A percentile compares a stretch with the other conserved stretches of the same genome.
Evolutionary conservation across 2,797 vertebrate species (phyloP).

Genomic region (Coranthus polyacanthus): DNA sequence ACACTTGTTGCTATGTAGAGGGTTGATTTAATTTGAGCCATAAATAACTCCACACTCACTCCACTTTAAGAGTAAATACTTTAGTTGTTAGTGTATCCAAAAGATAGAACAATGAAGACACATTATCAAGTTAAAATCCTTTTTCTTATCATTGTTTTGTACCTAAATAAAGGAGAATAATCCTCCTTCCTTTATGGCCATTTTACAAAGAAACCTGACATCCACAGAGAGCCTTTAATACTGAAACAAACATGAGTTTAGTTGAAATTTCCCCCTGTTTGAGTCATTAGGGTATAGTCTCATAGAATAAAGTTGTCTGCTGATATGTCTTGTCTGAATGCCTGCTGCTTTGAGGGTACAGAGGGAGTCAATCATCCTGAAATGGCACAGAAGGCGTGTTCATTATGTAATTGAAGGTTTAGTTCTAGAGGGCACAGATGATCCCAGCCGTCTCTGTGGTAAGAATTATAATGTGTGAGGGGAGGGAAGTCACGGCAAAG

Average conservation of each 20-base stretch:
- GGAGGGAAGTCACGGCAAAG: neutral
- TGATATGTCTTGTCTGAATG: constrained; percentile 13
- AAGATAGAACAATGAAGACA: neutral
- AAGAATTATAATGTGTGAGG: constrained; percentile 4
- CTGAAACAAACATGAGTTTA: neutral
- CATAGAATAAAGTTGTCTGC: constrained; percentile 19
- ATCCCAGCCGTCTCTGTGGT: constrained; percentile 30
- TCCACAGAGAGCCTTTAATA: neutral
- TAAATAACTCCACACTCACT: no score
- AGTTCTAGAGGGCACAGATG: constrained; percentile 50
- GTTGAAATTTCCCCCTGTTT: neutral
- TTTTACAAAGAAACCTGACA: neutral
- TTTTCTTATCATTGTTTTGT: neutral
- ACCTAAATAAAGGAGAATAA: neutral
- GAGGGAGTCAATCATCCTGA: constrained; percentile 55
- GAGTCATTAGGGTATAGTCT: constrained; percentile 9
- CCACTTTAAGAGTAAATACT: no score
- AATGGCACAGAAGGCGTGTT: constrained; percentile 53
- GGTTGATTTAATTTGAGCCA: no score
- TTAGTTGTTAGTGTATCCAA: no score
- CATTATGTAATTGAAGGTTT: constrained; percentile 69
- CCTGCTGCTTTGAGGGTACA: constrained; percentile 34
- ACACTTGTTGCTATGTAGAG: no score
- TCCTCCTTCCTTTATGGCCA: neutral
- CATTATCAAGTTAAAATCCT: neutral